phyloP scores from a whole-genome alignment of 2,888 invertebrate genomes.

The Coelopa pilipes region DNA sequence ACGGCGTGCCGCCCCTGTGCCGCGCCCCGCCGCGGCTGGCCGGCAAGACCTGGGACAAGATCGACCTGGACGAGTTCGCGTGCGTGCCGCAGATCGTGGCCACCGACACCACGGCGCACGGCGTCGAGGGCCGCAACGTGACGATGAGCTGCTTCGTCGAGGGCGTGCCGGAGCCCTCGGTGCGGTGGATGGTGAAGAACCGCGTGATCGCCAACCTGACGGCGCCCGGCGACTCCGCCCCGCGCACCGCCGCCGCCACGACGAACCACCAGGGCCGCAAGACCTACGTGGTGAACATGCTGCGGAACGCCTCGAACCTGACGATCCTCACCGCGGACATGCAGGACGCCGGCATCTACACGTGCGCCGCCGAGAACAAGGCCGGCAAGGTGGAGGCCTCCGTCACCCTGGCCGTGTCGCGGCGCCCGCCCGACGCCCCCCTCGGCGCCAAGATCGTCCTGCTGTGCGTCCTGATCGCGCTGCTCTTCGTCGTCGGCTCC shows the following conservation, averaged over 20 bases:
- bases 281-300: conserved; percentile 75
- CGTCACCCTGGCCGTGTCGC: conserved; percentile 77
- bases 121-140: conserved; percentile 78
- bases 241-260: conserved; percentile 64
- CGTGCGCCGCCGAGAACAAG: conserved; percentile 83
- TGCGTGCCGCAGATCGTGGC: conserved; percentile 79
- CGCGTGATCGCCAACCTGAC: conserved; percentile 76
- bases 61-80: conserved; percentile 83
- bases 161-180: conserved; percentile 78
- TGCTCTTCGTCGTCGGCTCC: conserved; percentile 74
- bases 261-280: conserved; percentile 70
- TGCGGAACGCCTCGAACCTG: conserved; percentile 77
- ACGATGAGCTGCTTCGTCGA: conserved; percentile 78
- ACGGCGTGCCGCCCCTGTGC: conserved; percentile 77
- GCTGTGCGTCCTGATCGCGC: conserved; percentile 77
- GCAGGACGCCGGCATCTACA: conserved; percentile 81
- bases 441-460: conserved; percentile 73
- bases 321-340: conserved; percentile 78
- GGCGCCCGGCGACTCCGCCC: conserved; percentile 54
- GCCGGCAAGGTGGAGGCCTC: conserved; percentile 81
- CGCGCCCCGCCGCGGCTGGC: conserved; percentile 73
- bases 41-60: conserved; percentile 78
- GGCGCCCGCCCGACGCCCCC: conserved; percentile 72
- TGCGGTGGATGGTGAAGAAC: conserved; percentile 79
- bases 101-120: conserved; percentile 71